Evolutionary conservation across 2,797 vertebrate species (phyloP).

Genomic region (Microctenopoma steveboyesi): DNA sequence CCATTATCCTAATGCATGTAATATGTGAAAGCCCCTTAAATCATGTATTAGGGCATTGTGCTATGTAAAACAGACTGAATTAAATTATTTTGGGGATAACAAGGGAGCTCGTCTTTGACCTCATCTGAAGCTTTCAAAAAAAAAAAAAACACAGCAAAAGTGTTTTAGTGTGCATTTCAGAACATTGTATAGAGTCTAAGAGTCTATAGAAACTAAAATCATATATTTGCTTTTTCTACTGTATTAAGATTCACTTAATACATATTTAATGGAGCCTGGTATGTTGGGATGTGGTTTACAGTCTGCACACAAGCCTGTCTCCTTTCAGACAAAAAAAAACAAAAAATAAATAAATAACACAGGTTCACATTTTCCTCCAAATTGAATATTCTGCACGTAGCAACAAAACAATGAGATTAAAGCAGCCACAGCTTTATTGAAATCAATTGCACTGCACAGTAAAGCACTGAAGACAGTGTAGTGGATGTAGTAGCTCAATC

Average conservation of each 20-base stretch:
- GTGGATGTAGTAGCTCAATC: conserved; percentile 89
- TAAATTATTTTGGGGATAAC: conserved; percentile 65
- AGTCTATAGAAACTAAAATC: background rate
- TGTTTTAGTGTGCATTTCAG: background rate
- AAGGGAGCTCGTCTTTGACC: conserved; percentile 61
- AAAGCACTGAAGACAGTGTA: conserved; percentile 68
- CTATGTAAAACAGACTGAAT: conserved; percentile 80
- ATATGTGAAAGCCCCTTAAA: conserved; percentile 79
- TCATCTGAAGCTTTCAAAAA: conserved; percentile 39
- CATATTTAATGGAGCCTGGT: background rate
- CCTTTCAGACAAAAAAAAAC: conserved; percentile 4
- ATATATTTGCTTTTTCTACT: background rate
- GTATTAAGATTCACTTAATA: conserved; percentile 9
- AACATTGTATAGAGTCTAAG: background rate
- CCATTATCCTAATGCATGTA: conserved; percentile 84
- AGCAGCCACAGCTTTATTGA: conserved; percentile 59
- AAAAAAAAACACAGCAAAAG: background rate
- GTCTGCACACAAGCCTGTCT: background rate
- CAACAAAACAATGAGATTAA: conserved; percentile 66
- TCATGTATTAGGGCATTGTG: conserved; percentile 84
- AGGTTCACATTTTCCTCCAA: conserved; percentile 27
- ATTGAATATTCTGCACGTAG: conserved; percentile 46
- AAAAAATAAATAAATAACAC: conserved; percentile 5
- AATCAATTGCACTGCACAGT: conserved; percentile 84
- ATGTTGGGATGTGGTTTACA: conserved; percentile 7